Evolutionary conservation across 2,113 vertebrate species (phyloP).

Genomic region (Microtus richardsoni): DNA sequence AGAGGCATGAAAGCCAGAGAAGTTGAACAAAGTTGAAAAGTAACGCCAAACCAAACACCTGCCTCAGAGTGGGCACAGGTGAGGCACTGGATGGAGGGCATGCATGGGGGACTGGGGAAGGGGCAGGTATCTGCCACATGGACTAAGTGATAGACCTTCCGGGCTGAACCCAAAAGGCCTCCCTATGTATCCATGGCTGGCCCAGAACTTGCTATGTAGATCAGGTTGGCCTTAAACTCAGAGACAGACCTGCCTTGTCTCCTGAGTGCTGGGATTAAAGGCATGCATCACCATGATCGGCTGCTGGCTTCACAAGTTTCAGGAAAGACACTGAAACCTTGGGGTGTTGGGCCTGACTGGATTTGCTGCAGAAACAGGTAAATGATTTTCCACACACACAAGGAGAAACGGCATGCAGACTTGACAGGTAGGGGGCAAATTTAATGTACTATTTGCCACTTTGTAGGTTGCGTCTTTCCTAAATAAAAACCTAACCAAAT

Average conservation of each 20-base stretch:
- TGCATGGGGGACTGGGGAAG: no score
- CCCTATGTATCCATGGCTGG: neutral
- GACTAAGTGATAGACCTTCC: neutral
- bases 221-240: neutral
- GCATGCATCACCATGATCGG: neutral
- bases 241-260: neutral
- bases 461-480: neutral
- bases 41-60: neutral
- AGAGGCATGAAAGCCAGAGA: neutral
- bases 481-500: neutral
- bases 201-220: neutral
- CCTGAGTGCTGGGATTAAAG: neutral
- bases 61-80: neutral
- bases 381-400: neutral
- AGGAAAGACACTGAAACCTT: neutral
- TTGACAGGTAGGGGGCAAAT: neutral
- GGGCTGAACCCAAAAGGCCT: neutral
- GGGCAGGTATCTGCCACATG: neutral
- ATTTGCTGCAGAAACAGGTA: constrained; percentile 1
- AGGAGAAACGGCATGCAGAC: neutral
- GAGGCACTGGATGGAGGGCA: neutral
- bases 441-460: neutral
- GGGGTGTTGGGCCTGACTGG: neutral
- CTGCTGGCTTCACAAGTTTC: neutral
- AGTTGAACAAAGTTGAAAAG: neutral